Conservation (phyloP, 2,113 vertebrate genomes). For the Semicossyphus pulcher region DNA sequence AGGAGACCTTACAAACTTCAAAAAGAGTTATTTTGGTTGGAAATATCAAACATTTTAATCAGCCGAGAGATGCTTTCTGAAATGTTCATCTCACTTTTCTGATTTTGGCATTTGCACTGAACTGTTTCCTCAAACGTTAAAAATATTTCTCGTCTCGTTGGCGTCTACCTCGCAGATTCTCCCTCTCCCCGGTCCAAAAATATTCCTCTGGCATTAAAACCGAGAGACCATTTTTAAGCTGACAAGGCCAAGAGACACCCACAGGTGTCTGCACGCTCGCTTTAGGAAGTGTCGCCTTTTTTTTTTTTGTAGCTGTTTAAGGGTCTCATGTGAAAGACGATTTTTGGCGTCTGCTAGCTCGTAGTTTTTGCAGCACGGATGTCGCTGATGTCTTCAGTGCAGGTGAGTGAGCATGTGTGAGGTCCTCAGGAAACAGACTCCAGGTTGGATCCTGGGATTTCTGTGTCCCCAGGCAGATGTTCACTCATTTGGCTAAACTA, state of each 20-base stretch:
- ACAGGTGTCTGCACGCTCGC: slow-evolving; percentile 53
- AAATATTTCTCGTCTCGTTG: slow-evolving; percentile 8
- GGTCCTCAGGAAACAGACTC: slow-evolving; percentile 25
- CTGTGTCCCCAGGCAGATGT: slow-evolving; percentile 42
- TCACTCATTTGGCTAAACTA: slow-evolving; percentile 25
- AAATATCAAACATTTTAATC: slow-evolving; percentile 8
- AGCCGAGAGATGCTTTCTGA: background rate
- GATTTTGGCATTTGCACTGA: background rate
- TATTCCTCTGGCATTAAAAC: slow-evolving; percentile 43
- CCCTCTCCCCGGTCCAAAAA: slow-evolving; percentile 37
- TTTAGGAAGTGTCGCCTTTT: slow-evolving; percentile 54
- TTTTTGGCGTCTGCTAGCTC: slow-evolving; percentile 21
- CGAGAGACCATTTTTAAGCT: slow-evolving; percentile 41
- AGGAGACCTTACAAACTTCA: background rate
- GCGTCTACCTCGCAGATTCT: slow-evolving; percentile 20
- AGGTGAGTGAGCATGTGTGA: slow-evolving; percentile 30
- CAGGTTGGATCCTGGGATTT: slow-evolving; percentile 29
- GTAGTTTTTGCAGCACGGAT: slow-evolving; percentile 11
- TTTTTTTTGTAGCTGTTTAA: slow-evolving; percentile 44
- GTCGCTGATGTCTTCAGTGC: slow-evolving; percentile 23
- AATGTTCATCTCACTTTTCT: background rate
- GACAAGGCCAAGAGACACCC: slow-evolving; percentile 58
- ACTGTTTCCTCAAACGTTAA: slow-evolving; percentile 6
- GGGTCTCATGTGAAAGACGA: slow-evolving; percentile 15
- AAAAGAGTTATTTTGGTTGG: background rate